These are phyloP conservation scores for Orthonyx spaldingii DNA, from an alignment of 2,113 vertebrate species.

Conservation along the genomic window DNA sequence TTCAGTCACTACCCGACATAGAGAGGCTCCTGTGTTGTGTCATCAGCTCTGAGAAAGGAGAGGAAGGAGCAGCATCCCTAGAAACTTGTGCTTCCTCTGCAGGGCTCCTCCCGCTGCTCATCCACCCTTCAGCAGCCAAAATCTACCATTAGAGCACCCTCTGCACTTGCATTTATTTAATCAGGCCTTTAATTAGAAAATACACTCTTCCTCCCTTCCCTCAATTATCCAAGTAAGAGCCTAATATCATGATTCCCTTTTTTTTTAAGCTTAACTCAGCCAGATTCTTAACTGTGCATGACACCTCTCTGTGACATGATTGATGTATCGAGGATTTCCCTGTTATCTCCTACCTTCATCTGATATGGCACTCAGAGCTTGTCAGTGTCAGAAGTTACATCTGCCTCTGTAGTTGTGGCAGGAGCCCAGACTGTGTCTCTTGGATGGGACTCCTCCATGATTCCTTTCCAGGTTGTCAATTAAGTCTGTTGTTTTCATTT, in stretches of 20 bases:
- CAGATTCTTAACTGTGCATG: background rate
- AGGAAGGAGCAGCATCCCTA: background rate
- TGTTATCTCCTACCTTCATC: background rate
- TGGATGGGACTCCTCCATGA: background rate
- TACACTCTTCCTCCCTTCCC: background rate
- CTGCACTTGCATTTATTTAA: background rate
- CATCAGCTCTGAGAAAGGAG: background rate
- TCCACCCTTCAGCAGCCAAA: background rate
- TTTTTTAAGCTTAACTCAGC: background rate
- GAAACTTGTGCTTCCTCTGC: background rate
- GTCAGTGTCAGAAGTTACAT: background rate
- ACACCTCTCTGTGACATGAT: background rate
- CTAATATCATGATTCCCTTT: background rate
- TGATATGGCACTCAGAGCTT: background rate
- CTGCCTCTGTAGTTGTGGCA: background rate
- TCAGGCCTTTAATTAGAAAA: background rate
- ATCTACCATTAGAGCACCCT: background rate
- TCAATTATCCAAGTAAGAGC: background rate
- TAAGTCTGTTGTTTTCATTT: background rate
- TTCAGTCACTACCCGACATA: background rate
- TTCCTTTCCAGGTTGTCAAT: background rate
- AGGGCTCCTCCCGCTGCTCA: background rate
- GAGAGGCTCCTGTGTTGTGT: background rate
- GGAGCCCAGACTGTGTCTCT: background rate
- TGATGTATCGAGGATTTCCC: background rate